These are phyloP conservation scores for Nasonia longicornis DNA, from an alignment of 1,140 invertebrate species.

Conservation along the genomic window DNA sequence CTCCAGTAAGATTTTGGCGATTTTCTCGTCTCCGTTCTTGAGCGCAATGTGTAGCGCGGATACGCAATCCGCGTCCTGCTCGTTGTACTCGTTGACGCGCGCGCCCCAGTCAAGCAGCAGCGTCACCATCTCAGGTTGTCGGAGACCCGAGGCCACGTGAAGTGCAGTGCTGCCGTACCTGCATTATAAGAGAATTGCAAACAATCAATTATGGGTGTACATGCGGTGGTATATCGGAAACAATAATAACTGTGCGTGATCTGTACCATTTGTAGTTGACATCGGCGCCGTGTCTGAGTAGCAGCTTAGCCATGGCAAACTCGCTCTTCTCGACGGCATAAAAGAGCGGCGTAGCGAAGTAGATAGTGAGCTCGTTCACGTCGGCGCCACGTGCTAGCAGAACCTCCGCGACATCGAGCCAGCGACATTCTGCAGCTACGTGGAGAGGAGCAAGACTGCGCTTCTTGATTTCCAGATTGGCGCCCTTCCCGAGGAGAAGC, in stretches of 20 bases:
- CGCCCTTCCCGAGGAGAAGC: neutral
- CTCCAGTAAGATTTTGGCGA: neutral
- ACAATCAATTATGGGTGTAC: too few relatives aligned
- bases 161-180: neutral
- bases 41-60: neutral
- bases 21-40: neutral
- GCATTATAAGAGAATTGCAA: neutral
- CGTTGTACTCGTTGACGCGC: neutral
- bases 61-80: neutral
- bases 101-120: neutral
- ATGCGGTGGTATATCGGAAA: too few relatives aligned
- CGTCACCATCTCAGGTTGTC: neutral
- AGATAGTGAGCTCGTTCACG: neutral
- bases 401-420: neutral
- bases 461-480: neutral
- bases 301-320: neutral
- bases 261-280: neutral
- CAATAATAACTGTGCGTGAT: too few relatives aligned
- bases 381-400: neutral
- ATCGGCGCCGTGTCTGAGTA: neutral
- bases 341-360: neutral
- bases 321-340: neutral
- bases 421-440: neutral
- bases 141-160: neutral
- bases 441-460: neutral